Evolutionary conservation across 2,113 vertebrate species (phyloP).

Genomic region (Suricata suricatta): DNA sequence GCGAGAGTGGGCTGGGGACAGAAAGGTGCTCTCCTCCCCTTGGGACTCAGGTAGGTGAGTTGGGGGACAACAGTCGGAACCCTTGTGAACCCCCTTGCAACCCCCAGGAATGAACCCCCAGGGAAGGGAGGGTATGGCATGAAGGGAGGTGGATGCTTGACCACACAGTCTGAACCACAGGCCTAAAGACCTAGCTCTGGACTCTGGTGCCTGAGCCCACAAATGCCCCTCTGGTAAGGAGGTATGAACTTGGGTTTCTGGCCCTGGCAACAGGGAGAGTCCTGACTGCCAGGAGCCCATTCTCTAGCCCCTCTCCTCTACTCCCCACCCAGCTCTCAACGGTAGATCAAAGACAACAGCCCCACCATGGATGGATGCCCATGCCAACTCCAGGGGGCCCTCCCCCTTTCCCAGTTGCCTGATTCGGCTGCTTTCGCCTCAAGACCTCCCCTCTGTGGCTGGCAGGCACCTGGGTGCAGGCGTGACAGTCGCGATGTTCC

Average conservation of each 20-base stretch:
- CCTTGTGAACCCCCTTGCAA: neutral
- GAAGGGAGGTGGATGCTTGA: neutral
- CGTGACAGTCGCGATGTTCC: constrained; percentile 92
- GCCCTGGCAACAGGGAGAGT: neutral
- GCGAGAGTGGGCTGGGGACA: neutral
- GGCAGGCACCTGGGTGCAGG: constrained; percentile 89
- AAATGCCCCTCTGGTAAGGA: neutral
- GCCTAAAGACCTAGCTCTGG: neutral
- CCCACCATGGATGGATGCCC: neutral
- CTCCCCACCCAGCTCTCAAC: neutral
- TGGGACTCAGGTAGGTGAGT: neutral
- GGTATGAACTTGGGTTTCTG: fast-evolving
- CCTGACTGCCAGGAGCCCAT: neutral
- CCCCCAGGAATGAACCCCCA: neutral
- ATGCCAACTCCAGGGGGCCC: neutral
- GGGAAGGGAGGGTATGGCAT: neutral
- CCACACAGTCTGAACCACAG: neutral
- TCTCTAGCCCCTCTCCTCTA: neutral
- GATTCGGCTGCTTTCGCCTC: neutral
- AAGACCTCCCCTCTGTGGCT: neutral
- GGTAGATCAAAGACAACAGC: neutral
- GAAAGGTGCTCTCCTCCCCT: neutral
- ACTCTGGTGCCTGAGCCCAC: fast-evolving
- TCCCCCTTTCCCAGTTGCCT: neutral
- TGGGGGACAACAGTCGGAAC: neutral